Percentiles rank a stretch among this genome's conserved stretches.
Evolutionary conservation across 37 sponge, comb jelly and placozoan genomes (phyloP).

Genomic region (Agelas oroides): DNA sequence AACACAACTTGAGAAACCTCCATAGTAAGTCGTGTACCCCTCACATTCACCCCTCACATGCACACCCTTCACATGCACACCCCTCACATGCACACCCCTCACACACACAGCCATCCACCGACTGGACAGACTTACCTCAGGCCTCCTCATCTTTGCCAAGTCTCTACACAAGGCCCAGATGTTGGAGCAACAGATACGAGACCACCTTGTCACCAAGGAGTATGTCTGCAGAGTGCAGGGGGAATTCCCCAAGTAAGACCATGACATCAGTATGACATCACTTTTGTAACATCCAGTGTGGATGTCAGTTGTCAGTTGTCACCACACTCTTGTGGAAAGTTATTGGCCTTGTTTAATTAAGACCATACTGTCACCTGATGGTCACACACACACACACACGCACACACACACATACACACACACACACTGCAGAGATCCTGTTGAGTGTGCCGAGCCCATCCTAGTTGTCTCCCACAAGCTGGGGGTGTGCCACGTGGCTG

Average conservation of each 20-base stretch:
- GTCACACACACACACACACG: too few species aligned
- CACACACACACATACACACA: too few species aligned
- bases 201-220: constrained; percentile 71
- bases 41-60: neutral
- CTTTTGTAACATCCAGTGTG: neutral
- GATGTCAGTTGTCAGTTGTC: too few species aligned
- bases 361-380: too few species aligned
- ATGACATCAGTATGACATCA: too few species aligned
- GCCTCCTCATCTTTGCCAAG: constrained; percentile 88
- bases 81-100: neutral
- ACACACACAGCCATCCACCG: constrained; percentile 80
- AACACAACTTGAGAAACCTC: constrained; percentile 76
- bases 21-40: constrained; percentile 57
- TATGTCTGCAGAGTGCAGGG: constrained; percentile 90
- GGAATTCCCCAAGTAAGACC: constrained; percentile 87
- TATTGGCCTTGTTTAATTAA: neutral
- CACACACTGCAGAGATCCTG: constrained; percentile 42
- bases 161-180: constrained; percentile 57
- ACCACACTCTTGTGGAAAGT: neutral
- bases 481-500: constrained; percentile 83
- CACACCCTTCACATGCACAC: neutral
- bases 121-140: constrained; percentile 92
- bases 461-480: constrained; percentile 83
- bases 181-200: constrained; percentile 76
- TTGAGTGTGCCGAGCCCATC: constrained; percentile 91